Conservation (phyloP, 2,113 vertebrate species). For the Orycteropus afer region DNA sequence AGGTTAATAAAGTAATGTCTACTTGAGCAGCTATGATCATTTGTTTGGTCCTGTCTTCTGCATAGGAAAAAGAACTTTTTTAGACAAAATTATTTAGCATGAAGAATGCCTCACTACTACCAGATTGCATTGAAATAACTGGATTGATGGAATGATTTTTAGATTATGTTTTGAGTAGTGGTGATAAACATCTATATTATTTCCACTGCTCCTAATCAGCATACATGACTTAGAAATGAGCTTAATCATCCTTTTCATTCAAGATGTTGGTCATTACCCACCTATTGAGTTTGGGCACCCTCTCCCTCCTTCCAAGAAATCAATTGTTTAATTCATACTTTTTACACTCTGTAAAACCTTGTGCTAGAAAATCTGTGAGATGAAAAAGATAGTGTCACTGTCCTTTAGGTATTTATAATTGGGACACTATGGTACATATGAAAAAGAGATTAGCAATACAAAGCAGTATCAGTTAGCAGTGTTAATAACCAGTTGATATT, state of each 20-base stretch:
- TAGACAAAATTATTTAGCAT: not conserved
- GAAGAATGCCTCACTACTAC: not conserved
- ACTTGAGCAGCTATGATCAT: not conserved
- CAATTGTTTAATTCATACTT: not conserved
- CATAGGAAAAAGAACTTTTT: not conserved
- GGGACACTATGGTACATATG: not conserved
- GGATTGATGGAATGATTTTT: not conserved
- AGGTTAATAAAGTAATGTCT: too few species aligned
- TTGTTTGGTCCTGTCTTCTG: not conserved
- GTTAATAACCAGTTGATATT: not conserved
- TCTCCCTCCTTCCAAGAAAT: not conserved
- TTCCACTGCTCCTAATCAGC: not conserved
- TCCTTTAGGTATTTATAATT: constrained; percentile 13
- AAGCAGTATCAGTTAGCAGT: not conserved
- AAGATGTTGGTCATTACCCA: not conserved
- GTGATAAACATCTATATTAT: not conserved
- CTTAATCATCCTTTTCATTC: not conserved
- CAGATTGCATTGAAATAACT: not conserved
- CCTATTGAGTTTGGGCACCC: not conserved
- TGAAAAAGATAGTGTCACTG: not conserved
- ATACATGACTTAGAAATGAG: constrained; percentile 7
- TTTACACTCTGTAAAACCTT: not conserved
- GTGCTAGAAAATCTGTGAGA: not conserved
- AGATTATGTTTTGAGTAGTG: constrained; percentile 16
- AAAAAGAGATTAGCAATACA: not conserved